Evolutionary conservation across 1,140 invertebrate genomes (phyloP), one percentile per base, ranked within the genome.

Genomic region (Phthorimaea operculella): DNA sequence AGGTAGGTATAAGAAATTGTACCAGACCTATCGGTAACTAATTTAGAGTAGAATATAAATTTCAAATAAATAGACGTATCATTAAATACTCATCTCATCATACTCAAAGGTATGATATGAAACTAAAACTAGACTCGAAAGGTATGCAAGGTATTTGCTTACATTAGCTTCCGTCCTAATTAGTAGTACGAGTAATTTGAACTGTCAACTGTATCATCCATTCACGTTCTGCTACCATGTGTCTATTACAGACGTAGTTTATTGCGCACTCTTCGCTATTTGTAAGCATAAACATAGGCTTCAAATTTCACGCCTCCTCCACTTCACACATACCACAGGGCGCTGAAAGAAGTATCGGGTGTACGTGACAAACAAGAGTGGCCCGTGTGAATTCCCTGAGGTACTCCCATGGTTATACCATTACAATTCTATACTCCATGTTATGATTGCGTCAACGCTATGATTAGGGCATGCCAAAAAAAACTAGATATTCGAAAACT

Each of bases 251-350:
- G 21, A 28, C 21, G 21, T 28, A 39, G 36, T 39, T 12, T 39
- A 39, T 39, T 28, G 21, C 21, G 2, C 6, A n/a, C 36, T 39
- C 36, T 9, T 10, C 36, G 36, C 36, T 28, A 28, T 28, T 2
- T 28, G 21, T 28, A 28, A 28, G 21, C 58, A 60, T 66, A 75
- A 68, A 68, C 68, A 72, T 45, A 33, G 54, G 62, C 64, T n/a
- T 74, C 58, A 49, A 65, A 72, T 79, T 77, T 76, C 76, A 66
- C 59, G 56, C 58, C 59, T 67, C 62, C 21, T 67, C 66, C 16
- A 50, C 53, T 28, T 54, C 54, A 52, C 52, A 58, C 66, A 74
- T 77, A 76, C 73, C 67, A 54, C 39, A 17, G 47, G 42, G 54
- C 62, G n/a, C 1, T n/a, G n/a, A 39, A 39, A 39, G 11, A 36